These are phyloP conservation scores for Mustela nigripes DNA, from an alignment of 2,113 vertebrate species.

Conservation along the genomic window DNA sequence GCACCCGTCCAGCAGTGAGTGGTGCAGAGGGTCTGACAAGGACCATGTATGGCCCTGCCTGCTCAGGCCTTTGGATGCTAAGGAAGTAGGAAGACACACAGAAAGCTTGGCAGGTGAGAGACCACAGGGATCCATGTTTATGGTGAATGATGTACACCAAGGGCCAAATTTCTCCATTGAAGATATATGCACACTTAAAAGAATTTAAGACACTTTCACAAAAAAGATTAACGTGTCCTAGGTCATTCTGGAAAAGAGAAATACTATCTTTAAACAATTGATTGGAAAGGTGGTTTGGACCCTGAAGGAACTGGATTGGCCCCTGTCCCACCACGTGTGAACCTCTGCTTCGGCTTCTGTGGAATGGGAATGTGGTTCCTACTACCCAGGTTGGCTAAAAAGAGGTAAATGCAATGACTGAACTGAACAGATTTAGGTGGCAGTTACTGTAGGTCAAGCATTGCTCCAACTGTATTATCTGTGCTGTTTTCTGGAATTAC, in stretches of 20 bases:
- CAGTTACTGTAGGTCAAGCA: fast-evolving
- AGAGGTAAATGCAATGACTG: not conserved
- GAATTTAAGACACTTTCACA: not conserved
- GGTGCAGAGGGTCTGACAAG: too few species aligned
- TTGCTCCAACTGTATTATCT: not conserved
- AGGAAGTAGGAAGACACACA: fast-evolving
- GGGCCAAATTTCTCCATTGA: not conserved
- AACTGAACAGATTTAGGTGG: not conserved
- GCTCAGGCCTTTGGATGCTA: not conserved
- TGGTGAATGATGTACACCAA: not conserved
- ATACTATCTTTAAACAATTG: not conserved
- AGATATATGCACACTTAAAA: not conserved
- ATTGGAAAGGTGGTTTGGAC: not conserved
- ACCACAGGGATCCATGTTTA: not conserved
- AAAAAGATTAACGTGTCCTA: not conserved
- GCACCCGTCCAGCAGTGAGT: fast-evolving
- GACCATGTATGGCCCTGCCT: too few species aligned
- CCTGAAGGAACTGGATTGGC: not conserved
- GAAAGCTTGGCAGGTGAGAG: not conserved
- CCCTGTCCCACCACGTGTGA: not conserved
- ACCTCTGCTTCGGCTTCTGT: not conserved
- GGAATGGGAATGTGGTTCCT: not conserved
- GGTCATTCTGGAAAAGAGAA: not conserved
- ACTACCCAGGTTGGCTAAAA: not conserved
- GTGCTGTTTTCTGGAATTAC: not conserved